phyloP scores from a whole-genome alignment of 2,113 vertebrate genomes.

The Antechinus stuartii region DNA sequence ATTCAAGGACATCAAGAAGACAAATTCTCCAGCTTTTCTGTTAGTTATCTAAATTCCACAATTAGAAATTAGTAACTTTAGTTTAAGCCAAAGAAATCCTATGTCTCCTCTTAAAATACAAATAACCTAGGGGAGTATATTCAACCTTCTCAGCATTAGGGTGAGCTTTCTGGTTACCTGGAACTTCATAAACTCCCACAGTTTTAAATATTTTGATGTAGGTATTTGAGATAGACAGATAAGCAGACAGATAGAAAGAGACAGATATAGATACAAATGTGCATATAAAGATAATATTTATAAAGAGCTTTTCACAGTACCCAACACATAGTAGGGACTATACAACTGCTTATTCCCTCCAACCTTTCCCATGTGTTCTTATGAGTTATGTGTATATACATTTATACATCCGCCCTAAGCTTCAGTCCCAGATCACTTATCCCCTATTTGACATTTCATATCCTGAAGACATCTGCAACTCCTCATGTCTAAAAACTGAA shows the following conservation, averaged over 20 bases:
- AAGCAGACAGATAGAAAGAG: no score
- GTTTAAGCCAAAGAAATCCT: background rate
- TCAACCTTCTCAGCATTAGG: background rate
- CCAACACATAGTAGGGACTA: background rate
- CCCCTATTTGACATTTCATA: background rate
- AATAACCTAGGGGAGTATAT: background rate
- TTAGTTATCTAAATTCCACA: constrained; percentile 27
- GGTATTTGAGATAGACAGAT: background rate
- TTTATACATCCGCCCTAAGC: background rate
- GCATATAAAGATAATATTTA: no score
- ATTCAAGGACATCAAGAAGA: background rate
- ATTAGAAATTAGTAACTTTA: background rate
- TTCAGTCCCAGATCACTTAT: background rate
- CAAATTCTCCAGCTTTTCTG: background rate
- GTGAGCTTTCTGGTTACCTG: background rate
- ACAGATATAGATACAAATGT: no score
- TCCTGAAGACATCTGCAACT: background rate
- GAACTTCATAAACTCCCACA: background rate
- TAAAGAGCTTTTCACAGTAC: background rate
- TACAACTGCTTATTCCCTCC: background rate
- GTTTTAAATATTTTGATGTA: background rate
- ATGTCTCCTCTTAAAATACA: constrained; percentile 11
- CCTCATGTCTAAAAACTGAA: background rate
- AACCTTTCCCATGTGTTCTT: no score
- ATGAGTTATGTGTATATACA: no score